Evolutionary conservation across 2,797 vertebrate species (phyloP).

Genomic region (Sternarchorhynchus goeldii): DNA sequence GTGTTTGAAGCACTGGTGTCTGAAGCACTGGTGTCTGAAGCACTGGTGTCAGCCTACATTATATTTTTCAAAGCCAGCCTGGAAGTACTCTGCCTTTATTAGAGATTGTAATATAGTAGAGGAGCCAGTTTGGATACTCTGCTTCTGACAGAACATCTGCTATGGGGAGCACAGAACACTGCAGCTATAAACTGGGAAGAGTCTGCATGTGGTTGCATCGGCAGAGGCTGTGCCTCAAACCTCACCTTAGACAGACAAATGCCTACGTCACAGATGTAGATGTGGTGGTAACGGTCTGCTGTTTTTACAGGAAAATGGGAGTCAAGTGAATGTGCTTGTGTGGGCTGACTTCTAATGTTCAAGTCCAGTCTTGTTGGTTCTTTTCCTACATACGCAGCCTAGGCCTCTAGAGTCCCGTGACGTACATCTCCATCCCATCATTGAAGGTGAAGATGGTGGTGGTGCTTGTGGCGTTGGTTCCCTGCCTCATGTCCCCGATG

Average conservation of each 20-base stretch:
- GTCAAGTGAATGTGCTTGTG: background rate
- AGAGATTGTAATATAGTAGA: constrained; percentile 1
- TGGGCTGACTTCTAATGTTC: background rate
- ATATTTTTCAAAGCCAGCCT: constrained; percentile 14
- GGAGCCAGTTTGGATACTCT: too few species aligned
- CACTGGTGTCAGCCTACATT: background rate
- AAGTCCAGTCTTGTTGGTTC: constrained; percentile 6
- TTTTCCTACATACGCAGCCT: constrained; percentile 22
- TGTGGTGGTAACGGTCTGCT: background rate
- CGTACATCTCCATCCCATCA: constrained; percentile 84
- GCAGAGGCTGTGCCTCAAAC: background rate
- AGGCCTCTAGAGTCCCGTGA: constrained; percentile 76
- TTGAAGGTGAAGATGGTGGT: constrained; percentile 85
- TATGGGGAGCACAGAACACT: background rate
- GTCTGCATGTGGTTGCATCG: constrained; percentile 46
- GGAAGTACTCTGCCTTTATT: constrained; percentile 17
- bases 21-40: constrained; percentile 12
- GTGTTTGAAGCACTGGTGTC: constrained; percentile 14
- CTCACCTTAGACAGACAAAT: background rate
- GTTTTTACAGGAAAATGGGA: background rate
- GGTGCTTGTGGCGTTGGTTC: constrained; percentile 70
- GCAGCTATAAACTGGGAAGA: constrained; percentile 21
- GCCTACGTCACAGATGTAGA: background rate
- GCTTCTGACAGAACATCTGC: background rate
- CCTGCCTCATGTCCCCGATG: constrained; percentile 78